Base-by-base conservation (phyloP, 2,113 vertebrate genomes). In the Melanerpes formicivorus region DNA sequence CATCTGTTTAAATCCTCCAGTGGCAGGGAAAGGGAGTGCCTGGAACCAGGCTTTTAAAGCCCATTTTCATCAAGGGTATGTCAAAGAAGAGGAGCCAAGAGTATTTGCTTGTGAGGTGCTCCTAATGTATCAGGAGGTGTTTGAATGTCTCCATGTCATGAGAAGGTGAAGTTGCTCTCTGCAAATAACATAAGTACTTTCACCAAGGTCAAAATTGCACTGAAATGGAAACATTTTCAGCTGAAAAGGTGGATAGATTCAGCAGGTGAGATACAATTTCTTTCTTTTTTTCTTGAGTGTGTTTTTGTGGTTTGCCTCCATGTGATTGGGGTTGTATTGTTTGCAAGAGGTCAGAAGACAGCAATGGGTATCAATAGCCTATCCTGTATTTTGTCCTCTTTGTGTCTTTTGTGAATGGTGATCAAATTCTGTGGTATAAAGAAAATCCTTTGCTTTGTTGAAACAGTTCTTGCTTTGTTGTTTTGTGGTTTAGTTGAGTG, bases 121-220 rank as follows among this genome's bases (percentile, higher is more conserved):
- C 7, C 18, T 62, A 13, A 30, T 13, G 12, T 22, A 4, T 10
- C 34, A 62, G 5, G 67, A 55, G 16, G 22, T 30, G 2, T 4
- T 54, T 30, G 5, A 44, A 0, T 27, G 3, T 7, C n/a, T 72
- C 18, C 0, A 0, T 30, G 3, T 18, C 15, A 65, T 8, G 21
- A 44, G 26, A 32, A 58, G 7, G 1, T 79, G 42, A 4, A 11
- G 3, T 37, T 55, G 16, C 2, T 9, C 60, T 0, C 9, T 12
- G 4, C 9, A 59, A 66, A 1, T 2, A 18, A 16, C 12, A 22
- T 7, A 11, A 66, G 1, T 64, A 7, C 69, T 92, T 76, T 7
- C 26, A 9, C 4, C 0, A 27, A 64, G 42, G 22, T 67, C 14
- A 23, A 27, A 76, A 7, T 48, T 10, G 2, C 1, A 2, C 42